phyloP scores from a whole-genome alignment of 1,140 invertebrate species.

The Luehdorfia chinensis region DNA sequence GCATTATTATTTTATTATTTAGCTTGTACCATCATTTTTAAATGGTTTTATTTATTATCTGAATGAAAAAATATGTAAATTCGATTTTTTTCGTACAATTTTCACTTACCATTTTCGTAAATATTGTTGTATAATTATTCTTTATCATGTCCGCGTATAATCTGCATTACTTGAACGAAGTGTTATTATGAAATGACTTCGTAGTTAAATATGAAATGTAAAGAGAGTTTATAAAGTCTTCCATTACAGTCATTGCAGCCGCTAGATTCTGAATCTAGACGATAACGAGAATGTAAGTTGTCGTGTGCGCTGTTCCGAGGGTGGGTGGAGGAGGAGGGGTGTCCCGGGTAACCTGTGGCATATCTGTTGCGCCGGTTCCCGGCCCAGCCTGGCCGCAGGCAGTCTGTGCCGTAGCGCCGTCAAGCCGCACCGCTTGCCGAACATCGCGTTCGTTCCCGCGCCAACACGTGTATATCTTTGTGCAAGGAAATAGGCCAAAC shows the following conservation, averaged over 20 bases:
- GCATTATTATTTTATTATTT: no score
- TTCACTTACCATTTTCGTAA: no score
- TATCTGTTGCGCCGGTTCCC: constrained; percentile 64
- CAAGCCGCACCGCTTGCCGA: constrained; percentile 25
- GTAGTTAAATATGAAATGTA: no score
- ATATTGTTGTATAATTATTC: no score
- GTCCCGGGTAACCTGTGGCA: constrained; percentile 68
- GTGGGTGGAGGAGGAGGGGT: constrained; percentile 27
- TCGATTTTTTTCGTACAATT: no score
- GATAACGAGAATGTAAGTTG: constrained; percentile 71
- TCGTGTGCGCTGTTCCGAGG: constrained; percentile 34
- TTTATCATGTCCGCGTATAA: no score
- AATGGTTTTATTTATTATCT: no score
- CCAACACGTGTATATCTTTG: constrained; percentile 30
- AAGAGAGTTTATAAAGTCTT: no score
- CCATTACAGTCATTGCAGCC: constrained; percentile 29
- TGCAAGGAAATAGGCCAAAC: constrained; percentile 23
- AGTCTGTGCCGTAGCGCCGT: constrained; percentile 47
- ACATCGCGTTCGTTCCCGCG: constrained; percentile 24
- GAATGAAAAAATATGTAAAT: no score
- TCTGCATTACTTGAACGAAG: no score
- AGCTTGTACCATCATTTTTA: no score
- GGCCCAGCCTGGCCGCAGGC: constrained; percentile 30
- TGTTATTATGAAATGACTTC: no score
- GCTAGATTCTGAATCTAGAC: constrained; percentile 22